Conservation (phyloP, 2,113 vertebrate species). For the Origma solitaria region DNA sequence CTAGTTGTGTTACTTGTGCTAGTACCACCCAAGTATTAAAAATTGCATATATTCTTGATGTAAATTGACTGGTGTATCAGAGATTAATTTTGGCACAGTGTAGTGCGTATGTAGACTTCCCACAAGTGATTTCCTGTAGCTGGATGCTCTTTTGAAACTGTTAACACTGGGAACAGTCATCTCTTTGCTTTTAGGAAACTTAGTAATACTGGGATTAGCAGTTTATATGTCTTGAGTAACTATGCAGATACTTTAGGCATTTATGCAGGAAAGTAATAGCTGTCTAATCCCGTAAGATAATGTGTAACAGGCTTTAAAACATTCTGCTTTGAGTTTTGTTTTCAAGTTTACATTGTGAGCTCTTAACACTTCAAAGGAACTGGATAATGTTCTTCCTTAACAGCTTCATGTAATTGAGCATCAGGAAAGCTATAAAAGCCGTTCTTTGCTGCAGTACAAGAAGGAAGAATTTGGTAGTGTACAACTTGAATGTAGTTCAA, state of each 20-base stretch:
- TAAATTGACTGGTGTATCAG: not conserved
- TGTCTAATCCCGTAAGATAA: not conserved
- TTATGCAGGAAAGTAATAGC: not conserved
- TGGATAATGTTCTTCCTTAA: not conserved
- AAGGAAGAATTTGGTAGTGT: not conserved
- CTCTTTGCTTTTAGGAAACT: constrained; percentile 31
- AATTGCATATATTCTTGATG: not conserved
- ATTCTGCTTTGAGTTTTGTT: constrained; percentile 13
- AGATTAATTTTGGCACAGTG: not conserved
- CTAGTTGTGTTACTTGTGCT: not conserved
- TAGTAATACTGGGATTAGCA: constrained; percentile 35
- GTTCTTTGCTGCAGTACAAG: not conserved
- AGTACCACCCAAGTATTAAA: not conserved
- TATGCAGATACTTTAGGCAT: not conserved
- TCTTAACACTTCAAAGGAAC: constrained; percentile 7
- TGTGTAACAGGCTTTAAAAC: not conserved
- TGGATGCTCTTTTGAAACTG: constrained; percentile 23
- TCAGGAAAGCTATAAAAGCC: not conserved
- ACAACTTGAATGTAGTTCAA: not conserved
- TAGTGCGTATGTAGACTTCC: not conserved
- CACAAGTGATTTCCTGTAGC: constrained; percentile 19
- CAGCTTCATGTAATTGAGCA: not conserved
- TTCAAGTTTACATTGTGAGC: constrained; percentile 5
- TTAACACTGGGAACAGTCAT: not conserved
- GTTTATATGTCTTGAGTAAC: not conserved